Base-by-base conservation (phyloP, 2,888 invertebrate genomes). In the Drosophila nigricruria region DNA sequence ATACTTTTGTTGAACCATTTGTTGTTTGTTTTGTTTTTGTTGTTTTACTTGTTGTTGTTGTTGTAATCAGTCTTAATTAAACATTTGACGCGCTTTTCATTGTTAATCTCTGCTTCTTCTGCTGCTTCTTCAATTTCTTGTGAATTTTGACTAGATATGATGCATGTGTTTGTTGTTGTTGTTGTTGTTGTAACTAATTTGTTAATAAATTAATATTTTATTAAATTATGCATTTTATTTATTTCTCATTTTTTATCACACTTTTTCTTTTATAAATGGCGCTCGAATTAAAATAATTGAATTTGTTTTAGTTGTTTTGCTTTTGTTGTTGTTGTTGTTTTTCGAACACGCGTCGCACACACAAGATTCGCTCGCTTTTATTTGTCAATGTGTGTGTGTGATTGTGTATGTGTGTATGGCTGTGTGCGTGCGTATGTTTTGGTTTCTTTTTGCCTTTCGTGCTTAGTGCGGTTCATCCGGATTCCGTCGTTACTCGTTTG, bases 1-100 rank as follows among this genome's bases (percentile, higher is more conserved):
- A 92, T 92, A 92, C 92, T 89, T 91, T 92, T 89, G 91, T 91
- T 92, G 81, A 89, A 84, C 83, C 88, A 88, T 88, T 89, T 87
- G 84, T 87, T 82, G 76, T 79, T 79, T 60, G 76, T 64, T 59
- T 75, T 57, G 49, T 70, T 47, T 69, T 64, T 81, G 38, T 91
- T 63, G 45, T 58, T 32, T 18, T 20, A 8, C 8, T 45, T 78
- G 50, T 70, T 68, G 45, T 73, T 74, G 40, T 57, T 74, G 38
- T 81, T 78, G 64, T 69, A 66, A 78, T 77, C 91, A 91, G 91
- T 91, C 91, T 91, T 91, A 58, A 79, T 84, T 77, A 72, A 86
- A 79, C 76, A 75, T 85, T 76, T 74, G 69, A 73, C 68, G 78
- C 71, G 73, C 75, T 68, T 69, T 75, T 70, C 61, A 57, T 77